Evolutionary conservation across 2,113 vertebrate species (phyloP), one percentile per base, ranked within the genome.

Genomic region (Proterorhinus semilunaris): DNA sequence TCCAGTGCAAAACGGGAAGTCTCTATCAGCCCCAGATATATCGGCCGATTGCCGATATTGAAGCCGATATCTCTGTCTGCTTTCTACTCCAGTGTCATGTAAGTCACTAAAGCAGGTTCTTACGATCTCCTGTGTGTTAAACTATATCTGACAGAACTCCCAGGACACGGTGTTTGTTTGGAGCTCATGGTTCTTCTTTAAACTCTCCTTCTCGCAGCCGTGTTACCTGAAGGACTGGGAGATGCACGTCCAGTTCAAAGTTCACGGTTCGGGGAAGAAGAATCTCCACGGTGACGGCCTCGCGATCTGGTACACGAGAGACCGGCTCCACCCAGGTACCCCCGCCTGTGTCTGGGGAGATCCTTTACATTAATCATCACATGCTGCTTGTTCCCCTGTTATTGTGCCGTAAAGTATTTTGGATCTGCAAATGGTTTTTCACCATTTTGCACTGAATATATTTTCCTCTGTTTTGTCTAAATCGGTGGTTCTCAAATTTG

Each of bases 221-320:
- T 98, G 96, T 85, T 94, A 96, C 87, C 92, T 98, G 76, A 99
- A 98, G 86, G 98, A 99, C 87, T 99, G 97, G 98, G 98, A 99
- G 84, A 95, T 99, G 84, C 98, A 99, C 0, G 93, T 98, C 59
- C 97, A 99, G 68, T 99, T 98, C 82, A 98, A 89, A 91, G 88
- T 99, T 66, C 98, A 99, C 0, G 98, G 98, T 0, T 83, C 91
- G 0, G 98, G 97, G 27, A 99, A 98, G 86, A 99, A 99, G 92
- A 98, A 95, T 81, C 94, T 99, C 15, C 94, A 99, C 0, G 98
- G 98, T 12, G 98, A 99, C 0, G 96, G 98, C 58, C 93, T 99
- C n/a, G 98, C 96, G 3, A 72, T 99, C 64, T 99, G 98, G 98
- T 99, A 99, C 84, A 96, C 96, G 0, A 96, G 94, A 75, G 98